Base-by-base conservation (phyloP, 2,888 invertebrate genomes). In the Ethmia dodecea region DNA sequence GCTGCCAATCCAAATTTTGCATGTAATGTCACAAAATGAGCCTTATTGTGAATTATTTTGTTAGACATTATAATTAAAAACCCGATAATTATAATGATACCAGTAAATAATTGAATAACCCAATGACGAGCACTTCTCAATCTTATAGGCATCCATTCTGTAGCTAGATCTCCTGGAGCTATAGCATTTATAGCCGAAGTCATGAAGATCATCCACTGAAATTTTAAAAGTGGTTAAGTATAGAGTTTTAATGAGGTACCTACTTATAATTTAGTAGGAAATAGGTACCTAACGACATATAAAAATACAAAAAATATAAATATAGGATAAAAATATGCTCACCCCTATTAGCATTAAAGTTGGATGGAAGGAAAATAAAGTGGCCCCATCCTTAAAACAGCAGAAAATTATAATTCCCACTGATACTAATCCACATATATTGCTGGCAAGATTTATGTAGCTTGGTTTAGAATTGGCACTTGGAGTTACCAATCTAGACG, bases 91-190 rank as follows among this genome's bases (percentile, higher is more conserved):
- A 80, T 59, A 31, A 76, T 44, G 25, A 56, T 60, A 40, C 72
- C 67, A 30, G 62, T 65, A 13, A 70, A 24, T 12, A 81, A 43
- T 57, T 87, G 87, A 20, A 87, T 52, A 2, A 86, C 63, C 87
- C 87, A 87, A 51, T 87, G 87, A 18, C 87, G 74, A 30, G 86
- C 83, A 51, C 84, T 83, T 35, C 79, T 60, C 20, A 84, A 55
- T 28, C 83, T 60, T 50, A 86, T 76, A 1, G 87, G 86, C 79
- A 86, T 81, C 86, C 86, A 86, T 45, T 84, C 84, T n/a, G 87
- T 81, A 11, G 86, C 86, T 27, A 78, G 53, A 44, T 87, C 87
- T 12, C 86, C 86, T 3, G 86, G 84, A 25, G 83, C 76, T 8
- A 87, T 65, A 8, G 87, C 71, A 58, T 87, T 86, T 18, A 87